Conservation (phyloP, 1,140 invertebrate genomes). For the Lysiphlebus fabarum region DNA sequence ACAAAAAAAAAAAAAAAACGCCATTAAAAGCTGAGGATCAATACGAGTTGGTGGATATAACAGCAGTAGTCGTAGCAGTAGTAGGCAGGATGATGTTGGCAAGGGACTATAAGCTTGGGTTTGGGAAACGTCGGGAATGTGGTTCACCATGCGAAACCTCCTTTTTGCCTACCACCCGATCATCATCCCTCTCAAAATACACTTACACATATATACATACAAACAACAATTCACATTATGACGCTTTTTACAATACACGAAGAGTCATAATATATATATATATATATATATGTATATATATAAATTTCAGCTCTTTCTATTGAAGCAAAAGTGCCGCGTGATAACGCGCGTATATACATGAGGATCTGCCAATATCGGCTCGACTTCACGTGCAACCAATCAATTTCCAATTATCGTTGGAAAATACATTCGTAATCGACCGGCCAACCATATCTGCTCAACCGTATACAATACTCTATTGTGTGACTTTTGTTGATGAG, state of each 20-base stretch:
- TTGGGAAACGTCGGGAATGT: slow-evolving; percentile 32
- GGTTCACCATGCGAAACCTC: slow-evolving; percentile 27
- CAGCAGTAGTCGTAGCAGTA: background rate
- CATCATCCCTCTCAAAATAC: background rate
- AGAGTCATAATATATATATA: too few species aligned
- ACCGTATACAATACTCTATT: background rate
- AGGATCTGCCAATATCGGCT: slow-evolving; percentile 22
- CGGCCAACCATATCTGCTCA: background rate
- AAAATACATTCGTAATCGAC: slow-evolving; percentile 27
- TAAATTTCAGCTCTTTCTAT: background rate
- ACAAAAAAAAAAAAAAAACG: background rate
- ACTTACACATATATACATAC: background rate
- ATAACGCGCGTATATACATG: slow-evolving; percentile 15
- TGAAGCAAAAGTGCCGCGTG: slow-evolving; percentile 15
- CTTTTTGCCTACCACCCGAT: background rate
- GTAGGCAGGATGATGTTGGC: background rate
- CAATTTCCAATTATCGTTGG: slow-evolving; percentile 26
- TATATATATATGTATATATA: background rate
- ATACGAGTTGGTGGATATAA: slow-evolving; percentile 15
- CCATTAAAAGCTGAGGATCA: slow-evolving; percentile 18
- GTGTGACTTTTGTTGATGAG: background rate
- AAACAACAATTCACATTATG: too few species aligned
- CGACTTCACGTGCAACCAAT: slow-evolving; percentile 26
- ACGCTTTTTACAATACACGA: too few species aligned
- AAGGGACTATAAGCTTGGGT: slow-evolving; percentile 21